Percentiles rank a stretch among this genome's conserved stretches.
phyloP scores from a whole-genome alignment of 2,888 invertebrate species.

The Saturnia japonica region DNA sequence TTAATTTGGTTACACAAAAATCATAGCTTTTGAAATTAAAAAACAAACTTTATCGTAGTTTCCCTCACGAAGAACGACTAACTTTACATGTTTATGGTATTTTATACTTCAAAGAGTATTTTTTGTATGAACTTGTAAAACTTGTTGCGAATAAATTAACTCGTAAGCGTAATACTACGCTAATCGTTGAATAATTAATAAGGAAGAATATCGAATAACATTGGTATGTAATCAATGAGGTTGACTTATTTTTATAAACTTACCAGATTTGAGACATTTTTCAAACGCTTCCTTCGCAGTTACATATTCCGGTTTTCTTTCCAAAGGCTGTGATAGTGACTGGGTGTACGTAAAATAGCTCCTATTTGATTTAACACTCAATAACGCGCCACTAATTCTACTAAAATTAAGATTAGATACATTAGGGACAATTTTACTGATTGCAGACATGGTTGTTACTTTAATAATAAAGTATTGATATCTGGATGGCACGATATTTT shows the following conservation, averaged over 20 bases:
- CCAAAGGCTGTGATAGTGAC: slow-evolving; percentile 90
- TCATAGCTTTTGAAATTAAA: too few relatives aligned
- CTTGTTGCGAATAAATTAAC: neutral
- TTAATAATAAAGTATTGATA: neutral
- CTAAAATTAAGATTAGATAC: slow-evolving; percentile 60
- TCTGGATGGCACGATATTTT: neutral
- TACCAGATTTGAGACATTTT: slow-evolving; percentile 90
- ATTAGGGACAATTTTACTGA: slow-evolving; percentile 65
- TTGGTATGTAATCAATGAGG: neutral
- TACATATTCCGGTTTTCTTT: slow-evolving; percentile 87
- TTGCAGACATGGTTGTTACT: slow-evolving; percentile 54
- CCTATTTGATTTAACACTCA: slow-evolving; percentile 66
- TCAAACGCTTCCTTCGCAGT: slow-evolving; percentile 90
- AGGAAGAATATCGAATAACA: slow-evolving; percentile 3
- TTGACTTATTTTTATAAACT: slow-evolving; percentile 39
- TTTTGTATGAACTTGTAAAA: neutral
- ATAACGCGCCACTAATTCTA: slow-evolving; percentile 58
- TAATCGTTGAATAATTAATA: slow-evolving; percentile 9
- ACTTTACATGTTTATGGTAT: neutral
- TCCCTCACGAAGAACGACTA: neutral
- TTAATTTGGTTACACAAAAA: too few relatives aligned
- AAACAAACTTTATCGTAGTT: neutral
- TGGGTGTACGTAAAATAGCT: slow-evolving; percentile 89
- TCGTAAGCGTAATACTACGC: neutral
- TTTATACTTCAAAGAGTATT: neutral